Evolutionary conservation across 2,888 invertebrate species (phyloP), one percentile per base, ranked within the genome.

Genomic region (Halocaridina rubra): DNA sequence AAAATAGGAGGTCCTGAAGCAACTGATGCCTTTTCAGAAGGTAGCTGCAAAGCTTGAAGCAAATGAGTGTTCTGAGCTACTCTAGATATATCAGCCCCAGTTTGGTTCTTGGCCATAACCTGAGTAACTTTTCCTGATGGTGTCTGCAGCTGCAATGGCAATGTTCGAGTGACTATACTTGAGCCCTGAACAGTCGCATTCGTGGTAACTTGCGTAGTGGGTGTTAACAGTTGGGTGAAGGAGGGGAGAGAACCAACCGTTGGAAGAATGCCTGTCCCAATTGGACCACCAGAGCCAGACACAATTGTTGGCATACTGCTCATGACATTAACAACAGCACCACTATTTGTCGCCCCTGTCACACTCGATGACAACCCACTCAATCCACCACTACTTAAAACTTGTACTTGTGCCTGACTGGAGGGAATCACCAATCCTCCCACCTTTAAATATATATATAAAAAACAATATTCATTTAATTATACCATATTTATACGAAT

Each of bases 21-120:
- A n/a, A 64, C 27, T 16, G 57, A 39, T 29, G 59, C 32, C 67
- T 84, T 80, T n/a, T 79, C 84, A 57, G 84, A 64, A 80, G 84
- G 84, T n/a, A 80, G 80, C 64, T 86, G 88, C 24, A 84, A 57
- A 3, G 88, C 64, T 61, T 88, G 85, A 19, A 88, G 59, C 27
- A 88, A 61, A 33, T 86, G 82, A 64, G 86, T 86, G 74, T 86
- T 86, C 64, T 86, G 86, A 24, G 80, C 86, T 57, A 84, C 84
- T 74, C 77, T 77, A 19, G 80, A 80, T 59, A 88, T 86, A 32
- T 86, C 86, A 22, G 69, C 82, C 22, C 82, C 77, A n/a, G 72
- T 84, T 32, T 69, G 76, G 39, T 29, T 78, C 78, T 84, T 84
- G 16, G 71, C 61, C 27, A 59, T 59, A 24, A 78, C 79, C 61